phyloP scores from a whole-genome alignment of 1,140 invertebrate species.

The Diuraphis noxia region DNA sequence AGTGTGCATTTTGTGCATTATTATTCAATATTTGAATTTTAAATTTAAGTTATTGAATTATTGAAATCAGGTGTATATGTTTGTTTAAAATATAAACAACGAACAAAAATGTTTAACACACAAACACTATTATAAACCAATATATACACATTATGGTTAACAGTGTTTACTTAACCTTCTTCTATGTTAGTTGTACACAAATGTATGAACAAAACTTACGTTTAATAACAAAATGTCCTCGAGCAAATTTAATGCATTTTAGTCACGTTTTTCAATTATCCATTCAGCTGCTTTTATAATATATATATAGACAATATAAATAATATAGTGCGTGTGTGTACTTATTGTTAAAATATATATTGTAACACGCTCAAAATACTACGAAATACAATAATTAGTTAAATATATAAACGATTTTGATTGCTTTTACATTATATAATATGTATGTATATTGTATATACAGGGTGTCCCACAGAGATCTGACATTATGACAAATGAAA shows the following conservation, averaged over 20 bases:
- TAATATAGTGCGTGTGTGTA: background rate
- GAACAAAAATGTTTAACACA: conserved; percentile 17
- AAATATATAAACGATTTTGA: background rate
- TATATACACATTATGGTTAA: background rate
- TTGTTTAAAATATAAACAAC: conserved; percentile 18
- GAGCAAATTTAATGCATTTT: conserved; percentile 21
- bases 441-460: no score
- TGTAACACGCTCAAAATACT: background rate
- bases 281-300: background rate
- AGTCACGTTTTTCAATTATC: conserved; percentile 49
- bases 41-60: background rate
- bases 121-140: background rate
- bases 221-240: conserved; percentile 2
- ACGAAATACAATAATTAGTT: background rate
- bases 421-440: background rate
- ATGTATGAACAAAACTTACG: conserved; percentile 31
- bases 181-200: background rate
- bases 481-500: no score
- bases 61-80: background rate
- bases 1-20: background rate
- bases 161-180: conserved; percentile 14
- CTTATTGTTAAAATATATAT: background rate
- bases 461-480: no score
- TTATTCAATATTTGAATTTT: background rate
- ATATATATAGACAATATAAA: no score